phyloP scores from a whole-genome alignment of 1,140 invertebrate species.

The Alviniconcha marisindica region DNA sequence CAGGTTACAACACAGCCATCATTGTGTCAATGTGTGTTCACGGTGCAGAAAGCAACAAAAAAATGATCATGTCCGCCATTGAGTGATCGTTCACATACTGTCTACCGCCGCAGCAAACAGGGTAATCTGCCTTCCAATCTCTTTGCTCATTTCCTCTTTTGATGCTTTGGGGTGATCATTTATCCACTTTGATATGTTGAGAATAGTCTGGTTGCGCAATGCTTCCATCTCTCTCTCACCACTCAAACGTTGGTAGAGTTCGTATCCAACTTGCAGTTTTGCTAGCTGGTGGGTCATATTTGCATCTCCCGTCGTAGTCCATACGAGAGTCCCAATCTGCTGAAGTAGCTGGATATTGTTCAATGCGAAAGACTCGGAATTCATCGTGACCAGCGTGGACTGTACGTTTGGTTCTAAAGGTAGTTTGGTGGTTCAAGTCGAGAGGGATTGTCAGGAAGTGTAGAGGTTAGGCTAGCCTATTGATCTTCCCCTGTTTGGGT shows the following conservation, averaged over 20 bases:
- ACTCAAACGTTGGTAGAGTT: constrained; percentile 56
- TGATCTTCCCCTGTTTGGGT: constrained; percentile 32
- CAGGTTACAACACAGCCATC: too few species aligned
- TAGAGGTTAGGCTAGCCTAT: neutral
- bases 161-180: constrained; percentile 62
- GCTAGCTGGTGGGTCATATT: constrained; percentile 51
- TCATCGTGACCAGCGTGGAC: constrained; percentile 30
- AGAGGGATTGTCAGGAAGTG: neutral
- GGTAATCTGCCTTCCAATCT: constrained; percentile 57
- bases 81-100: constrained; percentile 51
- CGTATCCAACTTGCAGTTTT: constrained; percentile 47
- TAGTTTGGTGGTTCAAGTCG: neutral
- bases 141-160: constrained; percentile 59
- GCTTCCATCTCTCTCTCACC: constrained; percentile 59
- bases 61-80: too few species aligned
- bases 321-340: constrained; percentile 53
- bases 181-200: constrained; percentile 60
- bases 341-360: constrained; percentile 54
- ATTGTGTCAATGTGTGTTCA: too few species aligned
- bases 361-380: constrained; percentile 26
- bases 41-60: too few species aligned
- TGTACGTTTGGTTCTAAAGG: too few species aligned
- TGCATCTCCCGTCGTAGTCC: constrained; percentile 49
- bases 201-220: constrained; percentile 57
- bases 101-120: constrained; percentile 58